Conservation (phyloP, 2,888 invertebrate genomes). For the Heliconius hortense region DNA sequence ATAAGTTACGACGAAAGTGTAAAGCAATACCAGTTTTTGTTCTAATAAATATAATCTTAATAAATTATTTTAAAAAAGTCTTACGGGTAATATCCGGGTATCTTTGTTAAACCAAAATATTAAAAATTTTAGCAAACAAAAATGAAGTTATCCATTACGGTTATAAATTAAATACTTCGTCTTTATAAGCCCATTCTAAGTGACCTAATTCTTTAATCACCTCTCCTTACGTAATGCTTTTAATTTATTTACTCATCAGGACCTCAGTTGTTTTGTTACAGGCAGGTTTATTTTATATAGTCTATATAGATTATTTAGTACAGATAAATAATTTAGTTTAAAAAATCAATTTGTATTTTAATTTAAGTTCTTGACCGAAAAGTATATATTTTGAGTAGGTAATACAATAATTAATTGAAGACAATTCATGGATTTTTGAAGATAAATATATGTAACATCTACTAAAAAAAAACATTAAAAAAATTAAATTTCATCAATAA, state of each 20-base stretch:
- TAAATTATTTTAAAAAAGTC: background rate
- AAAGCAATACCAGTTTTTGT: background rate
- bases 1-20: too few species aligned
- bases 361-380: background rate
- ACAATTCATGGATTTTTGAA: background rate
- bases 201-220: constrained; percentile 39
- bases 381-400: background rate
- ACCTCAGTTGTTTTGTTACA: constrained; percentile 17
- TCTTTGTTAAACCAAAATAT: background rate
- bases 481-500: background rate
- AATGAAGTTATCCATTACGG: background rate
- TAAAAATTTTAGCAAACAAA: constrained; percentile 15
- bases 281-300: background rate
- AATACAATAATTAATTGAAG: background rate
- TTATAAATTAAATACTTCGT: constrained; percentile 28
- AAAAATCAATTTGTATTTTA: background rate
- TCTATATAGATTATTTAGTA: background rate
- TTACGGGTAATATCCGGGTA: background rate
- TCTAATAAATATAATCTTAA: background rate
- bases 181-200: constrained; percentile 31
- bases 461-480: background rate
- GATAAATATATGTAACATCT: background rate
- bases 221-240: constrained; percentile 32
- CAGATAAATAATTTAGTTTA: background rate
- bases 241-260: constrained; percentile 28